Percentiles rank a stretch among this genome's conserved stretches.
Evolutionary conservation across 1,140 invertebrate genomes (phyloP).

Genomic region (Temnothorax longispinosus): DNA sequence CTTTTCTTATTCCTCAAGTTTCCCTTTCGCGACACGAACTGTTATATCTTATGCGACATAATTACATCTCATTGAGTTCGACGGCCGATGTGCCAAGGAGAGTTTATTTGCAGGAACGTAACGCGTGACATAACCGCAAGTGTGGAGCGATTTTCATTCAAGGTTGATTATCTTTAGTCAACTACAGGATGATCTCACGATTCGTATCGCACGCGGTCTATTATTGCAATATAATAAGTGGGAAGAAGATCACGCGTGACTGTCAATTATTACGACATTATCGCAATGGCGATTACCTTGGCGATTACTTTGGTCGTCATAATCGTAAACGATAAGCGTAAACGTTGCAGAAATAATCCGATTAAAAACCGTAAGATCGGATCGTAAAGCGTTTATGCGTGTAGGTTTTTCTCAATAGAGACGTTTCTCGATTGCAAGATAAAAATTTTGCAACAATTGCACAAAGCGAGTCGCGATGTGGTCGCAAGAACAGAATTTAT

Average conservation of each 20-base stretch:
- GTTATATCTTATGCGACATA: neutral
- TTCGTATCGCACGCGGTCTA: neutral
- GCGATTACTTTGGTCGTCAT: neutral
- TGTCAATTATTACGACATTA: conserved; percentile 6
- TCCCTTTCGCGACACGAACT: neutral
- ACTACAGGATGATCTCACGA: neutral
- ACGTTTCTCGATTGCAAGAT: neutral
- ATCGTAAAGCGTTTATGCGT: neutral
- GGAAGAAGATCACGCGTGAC: neutral
- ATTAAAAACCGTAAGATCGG: neutral
- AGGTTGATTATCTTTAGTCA: conserved; percentile 12
- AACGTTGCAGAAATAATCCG: neutral
- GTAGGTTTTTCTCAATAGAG: neutral
- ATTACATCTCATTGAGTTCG: neutral
- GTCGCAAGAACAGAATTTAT: neutral
- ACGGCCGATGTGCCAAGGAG: neutral
- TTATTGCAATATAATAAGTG: conserved; percentile 1
- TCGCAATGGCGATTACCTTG: neutral
- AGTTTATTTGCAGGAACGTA: conserved; percentile 16
- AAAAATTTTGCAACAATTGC: neutral
- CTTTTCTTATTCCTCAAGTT: neutral
- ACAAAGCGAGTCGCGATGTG: neutral
- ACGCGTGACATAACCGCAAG: neutral
- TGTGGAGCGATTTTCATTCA: conserved; percentile 24
- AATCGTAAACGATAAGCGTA: neutral